Conservation (phyloP, 1,140 invertebrate species). For the Elysia chlorotica region DNA sequence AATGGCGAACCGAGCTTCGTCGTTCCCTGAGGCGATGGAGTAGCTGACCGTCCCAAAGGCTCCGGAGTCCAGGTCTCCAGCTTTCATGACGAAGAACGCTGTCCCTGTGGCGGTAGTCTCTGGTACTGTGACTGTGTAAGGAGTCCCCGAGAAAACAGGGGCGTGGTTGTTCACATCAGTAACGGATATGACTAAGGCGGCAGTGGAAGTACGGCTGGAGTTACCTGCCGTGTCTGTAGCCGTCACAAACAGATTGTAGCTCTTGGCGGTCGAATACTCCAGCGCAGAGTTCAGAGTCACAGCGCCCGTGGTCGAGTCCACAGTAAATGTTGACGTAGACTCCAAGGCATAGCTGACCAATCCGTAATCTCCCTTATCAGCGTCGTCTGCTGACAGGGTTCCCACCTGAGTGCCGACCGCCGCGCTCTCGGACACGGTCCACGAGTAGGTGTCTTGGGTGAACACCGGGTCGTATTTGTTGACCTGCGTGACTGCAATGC, state of each 20-base stretch:
- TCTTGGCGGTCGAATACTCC: background rate
- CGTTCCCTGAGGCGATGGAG: conserved; percentile 13
- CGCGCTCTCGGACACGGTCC: conserved; percentile 72
- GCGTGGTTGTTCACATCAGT: conserved; percentile 38
- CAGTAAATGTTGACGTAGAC: conserved; percentile 78
- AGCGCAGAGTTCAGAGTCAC: background rate
- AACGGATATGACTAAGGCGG: background rate
- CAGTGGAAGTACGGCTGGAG: background rate
- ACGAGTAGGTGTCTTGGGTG: conserved; percentile 33
- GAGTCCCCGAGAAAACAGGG: conserved; percentile 36
- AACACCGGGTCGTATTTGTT: conserved; percentile 47
- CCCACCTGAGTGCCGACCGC: conserved; percentile 74
- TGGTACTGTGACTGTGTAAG: conserved; percentile 60
- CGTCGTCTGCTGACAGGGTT: conserved; percentile 83
- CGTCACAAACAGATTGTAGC: background rate
- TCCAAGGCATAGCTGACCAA: conserved; percentile 64
- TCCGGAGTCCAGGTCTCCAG: conserved; percentile 79
- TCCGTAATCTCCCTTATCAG: conserved; percentile 67
- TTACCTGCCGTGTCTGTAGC: background rate
- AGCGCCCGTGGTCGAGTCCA: conserved; percentile 1
- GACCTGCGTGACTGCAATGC: background rate
- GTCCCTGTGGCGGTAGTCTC: conserved; percentile 77
- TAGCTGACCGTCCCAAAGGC: background rate
- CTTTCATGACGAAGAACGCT: conserved; percentile 78
- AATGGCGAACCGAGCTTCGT: background rate